A percentile compares a stretch with the other conserved stretches of the same genome.
Conservation (phyloP, 2,113 vertebrate genomes). For the Tragelaphus imberbis region DNA sequence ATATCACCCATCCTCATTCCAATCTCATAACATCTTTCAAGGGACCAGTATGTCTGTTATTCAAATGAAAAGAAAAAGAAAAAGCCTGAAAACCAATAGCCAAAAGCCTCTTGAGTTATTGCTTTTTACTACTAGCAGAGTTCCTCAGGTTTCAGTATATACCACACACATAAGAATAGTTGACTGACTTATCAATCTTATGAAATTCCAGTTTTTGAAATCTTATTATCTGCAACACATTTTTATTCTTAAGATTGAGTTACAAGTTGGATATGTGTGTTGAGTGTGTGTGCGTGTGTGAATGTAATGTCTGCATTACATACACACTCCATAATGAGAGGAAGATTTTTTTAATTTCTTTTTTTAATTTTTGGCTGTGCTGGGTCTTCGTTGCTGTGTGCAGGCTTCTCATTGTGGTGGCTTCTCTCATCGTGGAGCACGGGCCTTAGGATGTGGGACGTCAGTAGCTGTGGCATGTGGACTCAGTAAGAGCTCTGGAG, state of each 20-base stretch:
- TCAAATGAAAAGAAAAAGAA: neutral
- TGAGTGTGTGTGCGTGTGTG: neutral
- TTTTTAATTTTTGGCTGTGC: neutral
- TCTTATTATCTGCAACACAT: neutral
- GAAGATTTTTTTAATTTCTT: neutral
- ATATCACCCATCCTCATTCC: neutral
- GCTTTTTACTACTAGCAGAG: neutral
- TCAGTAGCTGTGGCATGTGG: neutral
- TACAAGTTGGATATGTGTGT: neutral
- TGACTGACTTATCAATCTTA: neutral
- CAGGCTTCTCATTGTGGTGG: neutral
- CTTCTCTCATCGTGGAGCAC: neutral
- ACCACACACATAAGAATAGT: neutral
- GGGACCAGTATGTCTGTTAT: neutral
- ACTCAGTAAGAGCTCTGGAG: neutral
- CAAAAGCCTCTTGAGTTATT: neutral
- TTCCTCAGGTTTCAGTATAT: neutral
- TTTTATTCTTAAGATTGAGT: neutral
- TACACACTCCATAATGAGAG: neutral
- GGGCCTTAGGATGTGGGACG: neutral
- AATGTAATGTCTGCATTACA: neutral
- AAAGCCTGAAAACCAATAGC: neutral
- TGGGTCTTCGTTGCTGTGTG: neutral
- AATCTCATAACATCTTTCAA: neutral
- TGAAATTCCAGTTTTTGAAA: neutral